phyloP scores from a whole-genome alignment of 2,113 vertebrate species.

The Epinephelus cyanopodus region DNA sequence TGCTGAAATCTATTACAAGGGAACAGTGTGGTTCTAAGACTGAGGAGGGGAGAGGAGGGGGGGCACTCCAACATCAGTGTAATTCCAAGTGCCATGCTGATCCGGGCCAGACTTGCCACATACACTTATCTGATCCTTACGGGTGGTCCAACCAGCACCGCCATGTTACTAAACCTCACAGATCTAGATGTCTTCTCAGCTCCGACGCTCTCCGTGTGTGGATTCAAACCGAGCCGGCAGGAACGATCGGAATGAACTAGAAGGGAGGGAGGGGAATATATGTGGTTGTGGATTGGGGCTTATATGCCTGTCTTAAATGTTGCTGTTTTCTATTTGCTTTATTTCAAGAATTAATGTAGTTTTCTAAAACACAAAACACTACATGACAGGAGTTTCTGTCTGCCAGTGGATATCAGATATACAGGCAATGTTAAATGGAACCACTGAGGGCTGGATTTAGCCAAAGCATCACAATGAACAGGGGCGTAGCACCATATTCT shows the following conservation, averaged over 20 bases:
- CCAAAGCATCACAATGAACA: background rate
- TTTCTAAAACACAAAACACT: slow-evolving; percentile 14
- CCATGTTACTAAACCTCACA: slow-evolving; percentile 36
- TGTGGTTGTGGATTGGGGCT: slow-evolving; percentile 60
- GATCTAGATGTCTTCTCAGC: slow-evolving; percentile 72
- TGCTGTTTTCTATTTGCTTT: slow-evolving; percentile 48
- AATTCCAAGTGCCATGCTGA: slow-evolving; percentile 82
- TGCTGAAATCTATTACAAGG: slow-evolving; percentile 83
- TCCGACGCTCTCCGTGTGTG: slow-evolving; percentile 33
- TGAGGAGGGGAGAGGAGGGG: slow-evolving; percentile 18
- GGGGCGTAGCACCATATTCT: no score
- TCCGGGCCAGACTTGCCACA: slow-evolving; percentile 80
- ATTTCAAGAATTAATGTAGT: slow-evolving; percentile 33
- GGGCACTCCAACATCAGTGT: slow-evolving; percentile 69
- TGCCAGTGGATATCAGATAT: background rate
- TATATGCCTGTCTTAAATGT: slow-evolving; percentile 7
- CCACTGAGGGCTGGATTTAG: background rate
- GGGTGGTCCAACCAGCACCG: slow-evolving; percentile 77
- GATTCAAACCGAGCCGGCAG: slow-evolving; percentile 38
- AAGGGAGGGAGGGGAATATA: slow-evolving; percentile 45
- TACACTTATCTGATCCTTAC: slow-evolving; percentile 82
- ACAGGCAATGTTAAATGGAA: background rate
- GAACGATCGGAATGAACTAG: slow-evolving; percentile 60
- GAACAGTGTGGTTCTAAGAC: slow-evolving; percentile 73
- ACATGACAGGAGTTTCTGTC: background rate